A percentile compares a stretch with the other conserved stretches of the same genome.
Evolutionary conservation across 2,888 invertebrate species (phyloP).

Genomic region (Cryptocephalus moraei): DNA sequence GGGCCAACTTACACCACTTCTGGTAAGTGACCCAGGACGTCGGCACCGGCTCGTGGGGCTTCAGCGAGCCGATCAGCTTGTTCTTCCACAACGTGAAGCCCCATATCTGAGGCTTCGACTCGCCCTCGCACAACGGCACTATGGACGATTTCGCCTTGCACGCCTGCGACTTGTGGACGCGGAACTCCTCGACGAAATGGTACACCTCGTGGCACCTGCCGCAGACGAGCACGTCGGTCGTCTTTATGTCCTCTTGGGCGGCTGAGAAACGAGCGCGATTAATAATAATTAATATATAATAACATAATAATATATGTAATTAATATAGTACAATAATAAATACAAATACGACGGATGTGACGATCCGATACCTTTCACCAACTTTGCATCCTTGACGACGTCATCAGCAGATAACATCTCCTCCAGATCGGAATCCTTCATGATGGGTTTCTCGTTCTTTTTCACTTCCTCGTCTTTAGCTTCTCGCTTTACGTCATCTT

Average conservation of each 20-base stretch:
- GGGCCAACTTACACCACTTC: slow-evolving; percentile 73
- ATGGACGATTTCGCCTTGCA: slow-evolving; percentile 51
- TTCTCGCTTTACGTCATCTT: background rate
- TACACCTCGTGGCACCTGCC: slow-evolving; percentile 74
- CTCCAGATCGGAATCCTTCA: slow-evolving; percentile 12
- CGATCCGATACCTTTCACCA: slow-evolving; percentile 20
- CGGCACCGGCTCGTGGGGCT: slow-evolving; percentile 46
- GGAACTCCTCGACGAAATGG: slow-evolving; percentile 70
- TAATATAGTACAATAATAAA: too few species aligned
- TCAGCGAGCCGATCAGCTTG: slow-evolving; percentile 43
- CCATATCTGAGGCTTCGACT: slow-evolving; percentile 76
- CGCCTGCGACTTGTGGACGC: slow-evolving; percentile 55
- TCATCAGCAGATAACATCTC: slow-evolving; percentile 17
- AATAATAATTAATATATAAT: too few species aligned
- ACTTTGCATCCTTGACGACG: slow-evolving; percentile 19
- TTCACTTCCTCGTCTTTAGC: background rate
- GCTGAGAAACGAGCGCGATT: slow-evolving; percentile 37
- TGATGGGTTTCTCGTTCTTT: slow-evolving; percentile 4
- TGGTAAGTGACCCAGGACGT: slow-evolving; percentile 72
- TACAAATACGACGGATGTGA: too few species aligned
- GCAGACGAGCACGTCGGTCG: slow-evolving; percentile 70
- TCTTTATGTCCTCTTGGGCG: slow-evolving; percentile 66
- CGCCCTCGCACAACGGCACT: slow-evolving; percentile 53
- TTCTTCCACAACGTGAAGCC: slow-evolving; percentile 75
- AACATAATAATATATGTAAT: too few species aligned